Evolutionary conservation across 2,113 vertebrate genomes (phyloP).

Genomic region (Tricholaema leucomelas): DNA sequence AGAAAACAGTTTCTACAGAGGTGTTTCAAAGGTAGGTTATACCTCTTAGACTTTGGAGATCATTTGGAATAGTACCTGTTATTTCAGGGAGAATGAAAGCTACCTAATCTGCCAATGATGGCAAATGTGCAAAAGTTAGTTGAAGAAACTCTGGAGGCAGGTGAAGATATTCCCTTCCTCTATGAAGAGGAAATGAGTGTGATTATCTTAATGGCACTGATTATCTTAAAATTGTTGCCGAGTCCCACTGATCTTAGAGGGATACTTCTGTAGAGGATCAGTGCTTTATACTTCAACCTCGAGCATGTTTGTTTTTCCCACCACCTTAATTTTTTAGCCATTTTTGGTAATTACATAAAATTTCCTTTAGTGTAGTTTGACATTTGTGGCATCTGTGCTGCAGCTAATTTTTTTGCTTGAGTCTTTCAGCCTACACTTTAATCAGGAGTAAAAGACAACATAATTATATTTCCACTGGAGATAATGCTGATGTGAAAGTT

Average conservation of each 20-base stretch:
- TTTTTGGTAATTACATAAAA: neutral
- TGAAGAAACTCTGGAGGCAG: neutral
- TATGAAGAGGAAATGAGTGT: neutral
- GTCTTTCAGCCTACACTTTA: neutral
- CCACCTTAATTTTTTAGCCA: neutral
- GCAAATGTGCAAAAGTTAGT: neutral
- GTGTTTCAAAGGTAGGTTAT: neutral
- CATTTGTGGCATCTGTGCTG: neutral
- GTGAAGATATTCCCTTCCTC: neutral
- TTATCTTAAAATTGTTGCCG: neutral
- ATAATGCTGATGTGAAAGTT: neutral
- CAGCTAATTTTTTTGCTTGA: neutral
- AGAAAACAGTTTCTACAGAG: neutral
- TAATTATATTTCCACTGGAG: neutral
- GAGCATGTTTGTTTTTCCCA: neutral
- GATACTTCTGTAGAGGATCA: neutral
- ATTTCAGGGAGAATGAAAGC: neutral
- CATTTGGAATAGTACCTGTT: neutral
- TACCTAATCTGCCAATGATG: neutral
- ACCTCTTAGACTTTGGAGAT: neutral
- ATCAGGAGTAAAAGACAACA: neutral
- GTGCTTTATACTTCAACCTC: neutral
- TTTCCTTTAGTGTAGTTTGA: neutral
- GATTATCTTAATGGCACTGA: neutral
- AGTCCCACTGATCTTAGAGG: neutral